These are phyloP conservation scores for Monomorium pharaonis DNA, from an alignment of 1,140 invertebrate genomes.

Conservation along the genomic window DNA sequence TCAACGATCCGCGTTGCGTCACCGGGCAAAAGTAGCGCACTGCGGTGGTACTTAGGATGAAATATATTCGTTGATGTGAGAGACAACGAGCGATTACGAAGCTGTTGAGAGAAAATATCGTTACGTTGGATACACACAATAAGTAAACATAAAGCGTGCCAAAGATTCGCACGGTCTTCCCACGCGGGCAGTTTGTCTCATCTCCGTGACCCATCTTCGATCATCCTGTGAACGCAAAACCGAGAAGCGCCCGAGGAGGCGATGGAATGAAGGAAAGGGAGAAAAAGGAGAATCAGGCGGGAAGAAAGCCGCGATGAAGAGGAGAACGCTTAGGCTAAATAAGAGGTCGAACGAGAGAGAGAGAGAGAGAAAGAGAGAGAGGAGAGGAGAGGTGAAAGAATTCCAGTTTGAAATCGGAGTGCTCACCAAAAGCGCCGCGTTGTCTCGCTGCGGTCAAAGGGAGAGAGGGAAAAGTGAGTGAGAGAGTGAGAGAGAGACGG, in stretches of 20 bases:
- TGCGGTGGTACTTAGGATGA: too few species aligned
- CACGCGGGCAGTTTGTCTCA: constrained; percentile 53
- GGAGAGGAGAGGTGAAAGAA: constrained; percentile 57
- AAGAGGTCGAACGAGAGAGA: neutral
- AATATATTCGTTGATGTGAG: neutral
- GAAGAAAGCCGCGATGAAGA: constrained; percentile 31
- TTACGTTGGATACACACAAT: neutral
- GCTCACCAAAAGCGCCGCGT: constrained; percentile 75
- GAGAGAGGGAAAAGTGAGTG: neutral
- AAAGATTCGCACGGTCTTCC: constrained; percentile 61
- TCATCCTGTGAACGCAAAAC: constrained; percentile 66
- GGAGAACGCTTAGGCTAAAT: neutral
- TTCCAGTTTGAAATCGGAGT: constrained; percentile 72
- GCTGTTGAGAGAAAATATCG: neutral
- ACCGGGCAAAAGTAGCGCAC: neutral
- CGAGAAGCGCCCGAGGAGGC: constrained; percentile 56
- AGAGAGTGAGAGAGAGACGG: neutral
- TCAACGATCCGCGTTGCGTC: neutral
- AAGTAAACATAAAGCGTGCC: constrained; percentile 7
- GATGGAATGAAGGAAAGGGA: neutral
- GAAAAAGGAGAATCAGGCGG: neutral
- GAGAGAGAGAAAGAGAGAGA: neutral
- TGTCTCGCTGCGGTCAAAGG: constrained; percentile 7
- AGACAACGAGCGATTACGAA: neutral
- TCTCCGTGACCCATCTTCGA: constrained; percentile 60